Conservation (phyloP, 2,888 invertebrate species). For the Pachliopta kotzebuea region DNA sequence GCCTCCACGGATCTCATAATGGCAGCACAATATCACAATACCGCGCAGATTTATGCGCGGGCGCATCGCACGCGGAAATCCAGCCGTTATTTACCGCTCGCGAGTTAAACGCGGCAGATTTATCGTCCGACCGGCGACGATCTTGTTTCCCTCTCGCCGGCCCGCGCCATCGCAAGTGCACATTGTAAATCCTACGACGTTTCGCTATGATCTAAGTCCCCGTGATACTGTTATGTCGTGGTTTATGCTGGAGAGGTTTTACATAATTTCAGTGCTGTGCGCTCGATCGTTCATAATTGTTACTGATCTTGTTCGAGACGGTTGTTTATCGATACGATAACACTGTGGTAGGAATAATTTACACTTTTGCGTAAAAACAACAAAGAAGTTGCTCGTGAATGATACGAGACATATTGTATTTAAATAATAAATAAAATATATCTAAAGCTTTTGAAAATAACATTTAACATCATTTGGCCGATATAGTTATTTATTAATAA, state of each 20-base stretch:
- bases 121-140: conserved; percentile 71
- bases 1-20: conserved; percentile 70
- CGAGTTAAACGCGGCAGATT: conserved; percentile 79
- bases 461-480: too few relatives aligned
- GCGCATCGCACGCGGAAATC: conserved; percentile 80
- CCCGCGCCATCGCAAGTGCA: conserved; percentile 44
- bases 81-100: conserved; percentile 81
- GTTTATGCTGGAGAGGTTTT: conserved; percentile 44
- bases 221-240: conserved; percentile 56
- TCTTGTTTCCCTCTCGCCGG: conserved; percentile 70
- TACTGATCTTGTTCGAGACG: background rate
- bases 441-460: too few relatives aligned
- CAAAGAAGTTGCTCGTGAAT: too few relatives aligned
- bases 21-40: conserved; percentile 81
- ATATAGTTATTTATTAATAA: too few relatives aligned
- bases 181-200: conserved; percentile 40
- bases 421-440: too few relatives aligned
- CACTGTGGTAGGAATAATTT: too few relatives aligned
- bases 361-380: too few relatives aligned
- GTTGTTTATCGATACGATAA: background rate
- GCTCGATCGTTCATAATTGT: conserved; percentile 37
- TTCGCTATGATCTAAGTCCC: conserved; percentile 37
- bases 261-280: conserved; percentile 44
- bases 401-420: too few relatives aligned
- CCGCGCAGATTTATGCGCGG: conserved; percentile 77